Base-by-base conservation (phyloP, 2,113 vertebrate species). In the Callorhinus ursinus region DNA sequence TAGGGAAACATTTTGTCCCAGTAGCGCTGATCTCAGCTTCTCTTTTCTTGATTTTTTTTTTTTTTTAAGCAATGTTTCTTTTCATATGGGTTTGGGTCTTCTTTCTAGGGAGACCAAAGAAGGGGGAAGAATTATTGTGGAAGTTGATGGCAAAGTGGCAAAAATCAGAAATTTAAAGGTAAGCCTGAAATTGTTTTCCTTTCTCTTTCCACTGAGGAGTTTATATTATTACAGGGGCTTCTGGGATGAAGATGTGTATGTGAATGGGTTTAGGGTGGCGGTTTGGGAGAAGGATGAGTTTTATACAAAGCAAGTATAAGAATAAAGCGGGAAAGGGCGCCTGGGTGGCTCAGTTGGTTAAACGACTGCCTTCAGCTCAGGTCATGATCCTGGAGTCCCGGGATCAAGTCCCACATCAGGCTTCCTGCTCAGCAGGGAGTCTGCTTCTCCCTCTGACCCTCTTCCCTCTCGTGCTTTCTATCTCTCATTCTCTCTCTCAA, bases 101-200 rank as follows among this genome's bases (percentile, higher is more conserved):
- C 0, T 98, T 98, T 98, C 80, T 98, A 99, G 99, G 98, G 99
- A 99, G 98, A 98, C 79, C 83, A 98, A 98, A 85, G 99, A 99
- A 96, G 99, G 99, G 97, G 99, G 99, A 98, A 98, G 92, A 98
- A 98, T 99, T 74, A 99, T 99, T 19, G 99, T 99, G 92, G 99
- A 99, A 98, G 98, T 99, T 98, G 99, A 99, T 95, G 99, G 99
- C 95, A 99, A 99, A 98, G 98, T 99, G 96, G 99, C 99, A 57
- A 99, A 99, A 98, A 98, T 99, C 93, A 99, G 96, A 98, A 99
- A 99, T 97, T 96, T 99, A 96, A 99, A 99, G 99, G 99, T 99
- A 99, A 98, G 99, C 7, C 90, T 97, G 83, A 71, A 95, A n/a
- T 89, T 92, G 24, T 95, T 90, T n/a, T 1, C 51, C 9, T 21